A percentile compares a stretch with the other conserved stretches of the same genome.
Conservation (phyloP, 1,140 invertebrate species). For the Drosophila nannoptera region DNA sequence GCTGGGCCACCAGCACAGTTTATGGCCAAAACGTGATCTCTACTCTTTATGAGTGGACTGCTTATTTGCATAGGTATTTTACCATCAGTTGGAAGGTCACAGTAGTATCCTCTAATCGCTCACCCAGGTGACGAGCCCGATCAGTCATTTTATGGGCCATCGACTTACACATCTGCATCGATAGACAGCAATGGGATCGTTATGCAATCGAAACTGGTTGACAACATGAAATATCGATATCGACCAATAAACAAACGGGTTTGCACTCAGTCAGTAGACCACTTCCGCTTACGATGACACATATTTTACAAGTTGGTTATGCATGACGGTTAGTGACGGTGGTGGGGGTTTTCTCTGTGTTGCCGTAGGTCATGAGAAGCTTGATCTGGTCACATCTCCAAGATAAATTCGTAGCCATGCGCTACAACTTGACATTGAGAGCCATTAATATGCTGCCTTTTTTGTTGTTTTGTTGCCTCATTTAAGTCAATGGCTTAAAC, state of each 20-base stretch:
- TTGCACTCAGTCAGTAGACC: constrained; percentile 23
- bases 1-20: constrained; percentile 36
- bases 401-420: constrained; percentile 44
- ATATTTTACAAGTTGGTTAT: constrained; percentile 26
- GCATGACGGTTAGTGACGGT: background rate
- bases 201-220: constrained; percentile 47
- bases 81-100: constrained; percentile 45
- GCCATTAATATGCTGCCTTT: constrained; percentile 48
- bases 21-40: constrained; percentile 70
- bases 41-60: constrained; percentile 49
- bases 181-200: constrained; percentile 18
- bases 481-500: constrained; percentile 43
- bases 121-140: constrained; percentile 14
- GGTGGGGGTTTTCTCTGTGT: constrained; percentile 24
- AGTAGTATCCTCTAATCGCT: constrained; percentile 53
- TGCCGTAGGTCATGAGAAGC: constrained; percentile 67
- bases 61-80: constrained; percentile 37
- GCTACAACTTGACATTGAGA: constrained; percentile 75
- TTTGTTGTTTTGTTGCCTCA: constrained; percentile 40
- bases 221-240: constrained; percentile 21
- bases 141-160: background rate
- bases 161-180: constrained; percentile 3
- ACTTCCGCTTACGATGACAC: constrained; percentile 44
- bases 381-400: constrained; percentile 34
- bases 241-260: constrained; percentile 20